Conservation (phyloP, 2,888 invertebrate species). For the Tribolium freemani region DNA sequence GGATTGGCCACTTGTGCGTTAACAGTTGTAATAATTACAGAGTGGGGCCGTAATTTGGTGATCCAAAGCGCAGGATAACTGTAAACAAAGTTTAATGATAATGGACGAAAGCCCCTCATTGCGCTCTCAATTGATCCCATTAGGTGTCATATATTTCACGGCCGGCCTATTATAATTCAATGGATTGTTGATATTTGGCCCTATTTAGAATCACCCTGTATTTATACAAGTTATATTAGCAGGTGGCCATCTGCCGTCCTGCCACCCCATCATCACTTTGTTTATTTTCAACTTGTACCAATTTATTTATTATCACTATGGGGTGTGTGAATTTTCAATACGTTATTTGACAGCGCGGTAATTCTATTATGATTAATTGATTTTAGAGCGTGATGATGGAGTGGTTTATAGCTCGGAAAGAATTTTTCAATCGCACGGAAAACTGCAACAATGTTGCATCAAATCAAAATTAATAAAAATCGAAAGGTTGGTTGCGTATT, state of each 20-base stretch:
- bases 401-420: slow-evolving; percentile 32
- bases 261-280: slow-evolving; percentile 37
- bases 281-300: slow-evolving; percentile 55
- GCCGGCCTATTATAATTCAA: slow-evolving; percentile 58
- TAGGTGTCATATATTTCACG: slow-evolving; percentile 54
- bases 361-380: slow-evolving; percentile 45
- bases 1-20: background rate
- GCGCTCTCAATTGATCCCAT: slow-evolving; percentile 50
- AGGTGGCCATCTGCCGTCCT: slow-evolving; percentile 58
- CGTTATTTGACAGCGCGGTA: slow-evolving; percentile 38
- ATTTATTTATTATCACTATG: slow-evolving; percentile 52
- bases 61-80: slow-evolving; percentile 23
- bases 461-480: slow-evolving; percentile 55
- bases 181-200: slow-evolving; percentile 61
- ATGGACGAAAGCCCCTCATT: slow-evolving; percentile 38
- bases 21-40: slow-evolving; percentile 12
- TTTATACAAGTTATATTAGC: slow-evolving; percentile 60
- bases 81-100: slow-evolving; percentile 47
- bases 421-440: slow-evolving; percentile 41
- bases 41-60: slow-evolving; percentile 20
- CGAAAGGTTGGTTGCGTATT: slow-evolving; percentile 50
- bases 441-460: slow-evolving; percentile 16
- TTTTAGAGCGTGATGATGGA: slow-evolving; percentile 41
- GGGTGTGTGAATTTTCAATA: slow-evolving; percentile 43
- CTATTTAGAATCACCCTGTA: slow-evolving; percentile 57